phyloP scores from a whole-genome alignment of 2,888 invertebrate genomes.

The Julus scandinavius region DNA sequence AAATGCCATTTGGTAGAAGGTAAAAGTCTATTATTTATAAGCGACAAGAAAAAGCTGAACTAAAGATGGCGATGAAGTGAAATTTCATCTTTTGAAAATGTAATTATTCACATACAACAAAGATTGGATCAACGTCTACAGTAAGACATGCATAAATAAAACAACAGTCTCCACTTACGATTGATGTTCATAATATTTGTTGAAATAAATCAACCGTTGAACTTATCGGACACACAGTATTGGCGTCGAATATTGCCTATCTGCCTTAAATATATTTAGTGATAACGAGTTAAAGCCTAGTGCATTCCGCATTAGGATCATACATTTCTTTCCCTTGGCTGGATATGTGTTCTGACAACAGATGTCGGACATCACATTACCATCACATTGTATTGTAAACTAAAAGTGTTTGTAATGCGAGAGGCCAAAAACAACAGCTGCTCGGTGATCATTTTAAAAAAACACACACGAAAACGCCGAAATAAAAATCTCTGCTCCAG shows the following conservation, averaged over 20 bases:
- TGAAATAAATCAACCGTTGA: background rate
- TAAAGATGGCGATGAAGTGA: too few relatives aligned
- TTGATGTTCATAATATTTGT: background rate
- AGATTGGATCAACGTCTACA: background rate
- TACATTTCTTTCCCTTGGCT: background rate
- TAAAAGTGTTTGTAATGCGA: background rate
- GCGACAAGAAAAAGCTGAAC: too few relatives aligned
- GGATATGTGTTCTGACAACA: background rate
- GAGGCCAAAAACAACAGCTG: background rate
- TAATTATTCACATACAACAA: too few relatives aligned
- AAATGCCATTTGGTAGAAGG: too few relatives aligned
- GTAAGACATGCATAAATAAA: background rate
- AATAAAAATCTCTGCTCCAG: background rate
- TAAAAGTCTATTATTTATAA: too few relatives aligned
- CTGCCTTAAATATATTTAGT: background rate
- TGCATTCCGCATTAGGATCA: background rate
- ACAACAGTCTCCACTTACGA: background rate
- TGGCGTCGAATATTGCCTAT: background rate
- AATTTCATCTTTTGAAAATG: too few relatives aligned
- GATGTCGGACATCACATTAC: constrained; percentile 28
- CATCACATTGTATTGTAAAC: constrained; percentile 38
- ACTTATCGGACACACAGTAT: background rate
- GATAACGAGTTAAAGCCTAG: constrained; percentile 12
- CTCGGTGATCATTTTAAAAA: background rate
- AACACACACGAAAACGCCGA: background rate